A percentile compares a stretch with the other conserved stretches of the same genome.
Evolutionary conservation across 2,888 invertebrate species (phyloP).

Genomic region (Pyrochroa serraticornis): DNA sequence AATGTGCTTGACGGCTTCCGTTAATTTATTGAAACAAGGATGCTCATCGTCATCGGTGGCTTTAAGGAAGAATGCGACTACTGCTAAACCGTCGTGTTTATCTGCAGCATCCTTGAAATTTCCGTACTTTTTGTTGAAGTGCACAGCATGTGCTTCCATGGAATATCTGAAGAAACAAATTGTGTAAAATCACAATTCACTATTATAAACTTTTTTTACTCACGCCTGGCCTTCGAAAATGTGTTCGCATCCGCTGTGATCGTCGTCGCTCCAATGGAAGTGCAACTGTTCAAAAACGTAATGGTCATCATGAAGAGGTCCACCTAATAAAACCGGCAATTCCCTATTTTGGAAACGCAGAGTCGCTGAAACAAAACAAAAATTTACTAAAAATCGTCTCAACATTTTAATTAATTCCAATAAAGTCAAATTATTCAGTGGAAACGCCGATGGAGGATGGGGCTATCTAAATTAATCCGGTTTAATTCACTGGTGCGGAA

Average conservation of each 20-base stretch:
- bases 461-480: too few relatives aligned
- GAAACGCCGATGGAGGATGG: too few relatives aligned
- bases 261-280: slow-evolving; percentile 81
- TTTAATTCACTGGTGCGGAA: too few relatives aligned
- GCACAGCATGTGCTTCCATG: slow-evolving; percentile 81
- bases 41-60: slow-evolving; percentile 56
- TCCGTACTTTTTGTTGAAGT: slow-evolving; percentile 74
- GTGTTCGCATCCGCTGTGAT: slow-evolving; percentile 80
- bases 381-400: not conserved
- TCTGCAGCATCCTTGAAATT: slow-evolving; percentile 69
- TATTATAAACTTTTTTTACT: slow-evolving; percentile 43
- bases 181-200: not conserved
- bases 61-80: slow-evolving; percentile 70
- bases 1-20: slow-evolving; percentile 53
- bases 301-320: slow-evolving; percentile 67
- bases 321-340: slow-evolving; percentile 67
- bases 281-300: slow-evolving; percentile 80
- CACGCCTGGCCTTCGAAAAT: slow-evolving; percentile 73
- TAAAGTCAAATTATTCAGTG: too few relatives aligned
- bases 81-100: slow-evolving; percentile 73
- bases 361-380: slow-evolving; percentile 66
- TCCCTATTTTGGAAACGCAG: slow-evolving; percentile 66
- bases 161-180: slow-evolving; percentile 63
- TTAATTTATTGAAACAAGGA: slow-evolving; percentile 53
- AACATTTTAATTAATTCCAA: not conserved